Evolutionary conservation across 1,140 invertebrate species (phyloP).

Genomic region (Chrysomallon squamiferum): DNA sequence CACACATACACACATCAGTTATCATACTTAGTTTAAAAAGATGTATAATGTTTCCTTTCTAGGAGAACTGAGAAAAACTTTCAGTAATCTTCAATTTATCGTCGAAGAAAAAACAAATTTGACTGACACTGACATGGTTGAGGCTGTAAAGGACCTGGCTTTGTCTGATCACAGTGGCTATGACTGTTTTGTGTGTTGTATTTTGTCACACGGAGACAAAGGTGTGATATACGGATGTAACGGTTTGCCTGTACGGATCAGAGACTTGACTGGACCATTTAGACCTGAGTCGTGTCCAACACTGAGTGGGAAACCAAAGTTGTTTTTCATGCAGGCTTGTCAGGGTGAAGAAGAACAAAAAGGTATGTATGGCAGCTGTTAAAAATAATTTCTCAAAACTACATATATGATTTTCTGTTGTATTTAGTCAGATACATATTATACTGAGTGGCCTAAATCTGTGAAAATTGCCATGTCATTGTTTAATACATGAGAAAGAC

Average conservation of each 20-base stretch:
- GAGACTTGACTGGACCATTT: conserved; percentile 47
- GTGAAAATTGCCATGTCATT: too few relatives aligned
- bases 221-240: conserved; percentile 49
- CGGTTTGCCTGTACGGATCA: conserved; percentile 35
- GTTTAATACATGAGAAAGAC: too few relatives aligned
- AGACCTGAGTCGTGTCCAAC: conserved; percentile 41
- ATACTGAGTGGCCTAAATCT: too few relatives aligned
- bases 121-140: conserved; percentile 22
- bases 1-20: too few relatives aligned
- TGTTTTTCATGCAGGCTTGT: conserved; percentile 63
- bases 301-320: conserved; percentile 57
- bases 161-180: conserved; percentile 28
- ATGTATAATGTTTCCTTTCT: conserved; percentile 12
- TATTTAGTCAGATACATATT: too few relatives aligned
- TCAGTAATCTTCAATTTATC: conserved; percentile 34
- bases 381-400: too few relatives aligned
- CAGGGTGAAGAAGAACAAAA: conserved; percentile 53
- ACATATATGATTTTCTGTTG: too few relatives aligned
- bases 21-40: too few relatives aligned
- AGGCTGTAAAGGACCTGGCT: neutral
- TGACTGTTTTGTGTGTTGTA: conserved; percentile 50
- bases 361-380: conserved; percentile 37
- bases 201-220: conserved; percentile 55
- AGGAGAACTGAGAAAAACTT: conserved; percentile 38
- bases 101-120: conserved; percentile 18